Evolutionary conservation across 2,113 vertebrate genomes (phyloP).

Genomic region (Corvus hawaiiensis): DNA sequence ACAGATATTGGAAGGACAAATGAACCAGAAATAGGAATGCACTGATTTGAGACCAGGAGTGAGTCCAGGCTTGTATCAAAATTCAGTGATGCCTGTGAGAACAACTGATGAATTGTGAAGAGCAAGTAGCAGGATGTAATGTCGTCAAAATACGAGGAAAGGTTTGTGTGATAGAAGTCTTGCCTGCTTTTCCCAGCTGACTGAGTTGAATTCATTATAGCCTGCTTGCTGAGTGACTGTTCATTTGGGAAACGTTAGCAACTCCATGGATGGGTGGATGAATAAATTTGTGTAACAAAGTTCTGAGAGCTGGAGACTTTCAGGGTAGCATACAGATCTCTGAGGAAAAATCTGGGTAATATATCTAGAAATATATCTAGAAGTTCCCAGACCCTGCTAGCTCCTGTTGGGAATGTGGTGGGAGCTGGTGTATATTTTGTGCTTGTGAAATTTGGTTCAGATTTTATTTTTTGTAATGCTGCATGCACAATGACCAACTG

Average conservation of each 20-base stretch:
- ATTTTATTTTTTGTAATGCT: background rate
- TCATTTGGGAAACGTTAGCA: background rate
- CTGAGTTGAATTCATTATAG: background rate
- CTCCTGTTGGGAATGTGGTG: background rate
- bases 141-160: background rate
- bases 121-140: background rate
- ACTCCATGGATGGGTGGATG: background rate
- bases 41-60: background rate
- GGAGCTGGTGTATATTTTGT: background rate
- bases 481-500: rapidly evolving
- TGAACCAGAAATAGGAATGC: background rate
- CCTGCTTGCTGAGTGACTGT: background rate
- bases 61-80: background rate
- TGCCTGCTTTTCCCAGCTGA: background rate
- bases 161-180: background rate
- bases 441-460: background rate
- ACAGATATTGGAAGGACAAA: background rate
- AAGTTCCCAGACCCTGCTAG: background rate
- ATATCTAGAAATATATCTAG: background rate
- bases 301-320: background rate
- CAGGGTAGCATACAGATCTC: background rate
- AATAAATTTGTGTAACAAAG: background rate
- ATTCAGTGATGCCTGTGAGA: background rate
- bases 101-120: background rate
- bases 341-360: background rate